phyloP scores from a whole-genome alignment of 2,888 invertebrate genomes.

The Balanococcus diminutus region DNA sequence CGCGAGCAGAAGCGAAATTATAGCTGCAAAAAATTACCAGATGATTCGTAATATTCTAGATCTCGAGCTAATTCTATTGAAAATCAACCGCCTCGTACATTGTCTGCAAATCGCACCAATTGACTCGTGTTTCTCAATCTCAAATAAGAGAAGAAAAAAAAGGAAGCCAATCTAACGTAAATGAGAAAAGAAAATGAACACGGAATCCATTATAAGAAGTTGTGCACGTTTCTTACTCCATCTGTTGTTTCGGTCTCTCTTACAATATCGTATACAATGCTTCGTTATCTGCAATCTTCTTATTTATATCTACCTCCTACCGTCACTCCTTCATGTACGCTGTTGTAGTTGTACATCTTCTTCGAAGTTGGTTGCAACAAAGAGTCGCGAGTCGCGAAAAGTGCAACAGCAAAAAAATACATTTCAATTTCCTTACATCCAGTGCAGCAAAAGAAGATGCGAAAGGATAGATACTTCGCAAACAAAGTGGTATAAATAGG shows the following conservation, averaged over 20 bases:
- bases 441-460: not conserved
- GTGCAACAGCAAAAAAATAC: not conserved
- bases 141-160: no score
- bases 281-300: not conserved
- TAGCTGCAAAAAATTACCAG: no score
- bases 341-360: not conserved
- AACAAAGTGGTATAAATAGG: slow-evolving; percentile 37
- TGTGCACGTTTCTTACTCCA: not conserved
- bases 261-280: not conserved
- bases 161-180: no score
- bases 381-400: not conserved
- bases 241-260: not conserved
- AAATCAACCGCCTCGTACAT: not conserved
- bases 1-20: no score
- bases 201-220: not conserved
- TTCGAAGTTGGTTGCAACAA: not conserved
- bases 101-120: not conserved
- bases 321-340: not conserved
- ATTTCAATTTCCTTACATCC: not conserved
- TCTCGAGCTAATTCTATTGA: no score
- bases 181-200: not conserved
- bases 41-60: no score
- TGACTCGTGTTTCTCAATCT: not conserved
- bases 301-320: not conserved
- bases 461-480: not conserved